phyloP scores from a whole-genome alignment of 2,888 invertebrate species.

The Cerastis rubricosa region DNA sequence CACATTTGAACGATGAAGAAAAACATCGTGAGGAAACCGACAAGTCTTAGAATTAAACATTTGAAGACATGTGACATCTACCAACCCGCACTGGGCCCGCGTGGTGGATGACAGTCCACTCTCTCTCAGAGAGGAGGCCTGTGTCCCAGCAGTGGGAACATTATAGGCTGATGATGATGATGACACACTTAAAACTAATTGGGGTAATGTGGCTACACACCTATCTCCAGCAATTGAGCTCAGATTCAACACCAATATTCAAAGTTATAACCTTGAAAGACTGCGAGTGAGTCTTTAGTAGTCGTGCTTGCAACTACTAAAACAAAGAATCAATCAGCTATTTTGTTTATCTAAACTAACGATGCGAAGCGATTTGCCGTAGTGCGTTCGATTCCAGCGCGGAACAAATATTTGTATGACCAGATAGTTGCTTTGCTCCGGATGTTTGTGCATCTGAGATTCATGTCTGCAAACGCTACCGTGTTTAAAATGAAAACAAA shows the following conservation, averaged over 20 bases:
- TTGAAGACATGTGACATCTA: too few species aligned
- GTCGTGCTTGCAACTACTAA: background rate
- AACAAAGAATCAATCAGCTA: slow-evolving; percentile 22
- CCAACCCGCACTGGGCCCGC: too few species aligned
- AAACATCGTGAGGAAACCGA: too few species aligned
- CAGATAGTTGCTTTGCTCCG: slow-evolving; percentile 30
- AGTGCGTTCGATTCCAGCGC: slow-evolving; percentile 23
- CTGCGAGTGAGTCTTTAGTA: background rate
- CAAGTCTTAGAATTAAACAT: too few species aligned
- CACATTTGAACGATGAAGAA: too few species aligned
- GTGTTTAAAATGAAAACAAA: slow-evolving; percentile 38
- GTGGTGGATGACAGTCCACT: too few species aligned
- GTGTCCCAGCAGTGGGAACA: too few species aligned
- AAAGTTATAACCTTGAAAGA: background rate
- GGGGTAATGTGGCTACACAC: background rate
- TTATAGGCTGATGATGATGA: too few species aligned
- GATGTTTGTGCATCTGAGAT: slow-evolving; percentile 43
- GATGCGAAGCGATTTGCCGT: slow-evolving; percentile 47
- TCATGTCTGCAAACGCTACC: slow-evolving; percentile 43
- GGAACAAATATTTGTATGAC: slow-evolving; percentile 33
- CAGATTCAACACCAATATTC: background rate
- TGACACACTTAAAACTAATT: too few species aligned
- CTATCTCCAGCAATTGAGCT: background rate
- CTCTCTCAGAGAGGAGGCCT: too few species aligned
- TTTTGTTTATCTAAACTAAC: slow-evolving; percentile 31